Evolutionary conservation across 2,888 invertebrate species (phyloP), one percentile per base, ranked within the genome.

Genomic region (Aleiodes testaceus): DNA sequence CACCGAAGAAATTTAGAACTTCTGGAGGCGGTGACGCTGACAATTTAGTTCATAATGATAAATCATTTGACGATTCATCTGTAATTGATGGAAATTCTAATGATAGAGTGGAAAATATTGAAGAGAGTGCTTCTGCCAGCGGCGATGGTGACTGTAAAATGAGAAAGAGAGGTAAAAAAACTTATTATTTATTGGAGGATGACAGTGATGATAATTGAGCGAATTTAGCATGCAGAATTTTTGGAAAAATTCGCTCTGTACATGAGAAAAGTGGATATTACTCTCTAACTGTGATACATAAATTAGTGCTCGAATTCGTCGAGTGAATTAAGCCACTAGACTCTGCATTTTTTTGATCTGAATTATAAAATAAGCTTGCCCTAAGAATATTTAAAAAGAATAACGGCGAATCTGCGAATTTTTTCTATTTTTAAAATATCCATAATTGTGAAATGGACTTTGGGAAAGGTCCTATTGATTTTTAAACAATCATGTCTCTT

Each of bases 21-120:
- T 59, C 42, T 16, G 36, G 18, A 16, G 59, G 59, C 18, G 59
- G 59, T 42, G 59, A 59, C 7, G 59, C 36, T 36, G 42, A 59
- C 42, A 63, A 12, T 4, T 45, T 20, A 45, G 16, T 55, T 36
- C 30, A 30, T 6, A 18, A 44, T 44, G 9, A n/a, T 12, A n/a
- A 20, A 12, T 61, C 45, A 18, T 4, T 3, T 2, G 0, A 16
- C 9, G 18, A 22, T 6, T 22, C 2, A 45, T 14, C 44, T 45
- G 0, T n/a, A 44, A 26, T 22, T n/a, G 22, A 63, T 63, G 22
- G 22, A 12, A 45, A 12, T 20, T 20, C 20, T 44, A 1, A 45
- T 7, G 14, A 5, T 7, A 47, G 1, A 47, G 16, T 14, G 5
- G 63, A 63, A 18, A 18, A 45, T 42, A 44, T 44, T 3, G 12